These are phyloP conservation scores for Crotalus helleri DNA, from an alignment of 2,113 vertebrate species.

Conservation along the genomic window DNA sequence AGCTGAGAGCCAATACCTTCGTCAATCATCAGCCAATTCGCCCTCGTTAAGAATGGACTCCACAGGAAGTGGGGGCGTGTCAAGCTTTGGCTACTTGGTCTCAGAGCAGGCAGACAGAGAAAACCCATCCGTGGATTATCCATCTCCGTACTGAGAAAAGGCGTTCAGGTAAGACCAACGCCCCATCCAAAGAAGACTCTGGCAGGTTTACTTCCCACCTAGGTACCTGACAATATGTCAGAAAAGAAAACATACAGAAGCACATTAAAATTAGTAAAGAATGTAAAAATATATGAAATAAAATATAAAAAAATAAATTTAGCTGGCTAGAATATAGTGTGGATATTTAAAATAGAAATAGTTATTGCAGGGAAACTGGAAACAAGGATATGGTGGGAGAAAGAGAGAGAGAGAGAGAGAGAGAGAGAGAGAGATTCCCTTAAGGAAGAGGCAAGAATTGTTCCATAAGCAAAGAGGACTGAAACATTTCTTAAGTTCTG, in stretches of 20 bases:
- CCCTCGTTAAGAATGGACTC: no score
- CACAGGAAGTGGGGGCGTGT: no score
- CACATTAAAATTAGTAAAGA: background rate
- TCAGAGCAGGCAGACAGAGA: no score
- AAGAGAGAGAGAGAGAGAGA: no score
- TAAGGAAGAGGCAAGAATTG: background rate
- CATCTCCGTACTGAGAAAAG: no score
- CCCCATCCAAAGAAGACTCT: background rate
- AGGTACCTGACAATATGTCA: background rate
- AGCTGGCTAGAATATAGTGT: background rate
- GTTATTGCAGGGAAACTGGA: background rate
- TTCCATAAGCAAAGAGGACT: background rate
- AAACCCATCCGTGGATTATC: no score
- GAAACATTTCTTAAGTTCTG: background rate
- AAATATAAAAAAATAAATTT: background rate
- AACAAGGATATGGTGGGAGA: background rate
- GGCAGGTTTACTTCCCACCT: background rate
- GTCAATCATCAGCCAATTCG: no score
- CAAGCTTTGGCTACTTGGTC: no score
- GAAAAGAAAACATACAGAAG: background rate
- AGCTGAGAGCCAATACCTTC: no score
- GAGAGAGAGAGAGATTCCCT: background rate
- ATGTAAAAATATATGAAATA: background rate
- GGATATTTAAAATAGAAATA: background rate
- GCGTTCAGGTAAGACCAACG: no score